Conservation (phyloP, 30 jellyfish, hydroid and myxozoan genomes). For the Turritopsis rubra region DNA sequence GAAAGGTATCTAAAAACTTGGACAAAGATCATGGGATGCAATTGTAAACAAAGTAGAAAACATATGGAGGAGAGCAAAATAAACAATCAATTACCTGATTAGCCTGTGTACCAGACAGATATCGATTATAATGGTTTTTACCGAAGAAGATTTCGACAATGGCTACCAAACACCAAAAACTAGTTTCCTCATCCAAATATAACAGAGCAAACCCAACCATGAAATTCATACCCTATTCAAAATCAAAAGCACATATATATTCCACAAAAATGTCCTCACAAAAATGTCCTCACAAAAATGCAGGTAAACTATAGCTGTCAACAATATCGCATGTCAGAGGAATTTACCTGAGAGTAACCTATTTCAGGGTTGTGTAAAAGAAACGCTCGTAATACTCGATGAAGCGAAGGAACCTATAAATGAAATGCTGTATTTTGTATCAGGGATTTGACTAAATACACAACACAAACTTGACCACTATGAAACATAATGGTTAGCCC, state of each 20-base stretch:
- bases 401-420: slow-evolving; percentile 42
- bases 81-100: too few relatives aligned
- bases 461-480: too few relatives aligned
- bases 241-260: neutral
- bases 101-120: slow-evolving; percentile 90
- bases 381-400: slow-evolving; percentile 61
- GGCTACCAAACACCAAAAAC: slow-evolving; percentile 83
- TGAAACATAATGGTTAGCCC: too few relatives aligned
- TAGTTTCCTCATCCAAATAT: slow-evolving; percentile 56
- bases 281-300: neutral
- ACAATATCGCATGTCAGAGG: neutral
- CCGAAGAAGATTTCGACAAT: slow-evolving; percentile 64
- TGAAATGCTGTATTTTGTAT: neutral
- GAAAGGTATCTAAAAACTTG: too few relatives aligned
- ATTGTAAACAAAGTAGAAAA: too few relatives aligned
- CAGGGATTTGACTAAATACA: too few relatives aligned
- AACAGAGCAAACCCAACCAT: slow-evolving; percentile 79
- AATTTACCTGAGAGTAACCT: slow-evolving; percentile 78
- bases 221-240: slow-evolving; percentile 77
- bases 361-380: slow-evolving; percentile 76
- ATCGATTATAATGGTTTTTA: slow-evolving; percentile 60
- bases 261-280: neutral
- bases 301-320: neutral
- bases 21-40: too few relatives aligned
- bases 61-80: too few relatives aligned